These are phyloP conservation scores for Lethrus apterus DNA, from an alignment of 1,140 invertebrate genomes.

Conservation along the genomic window DNA sequence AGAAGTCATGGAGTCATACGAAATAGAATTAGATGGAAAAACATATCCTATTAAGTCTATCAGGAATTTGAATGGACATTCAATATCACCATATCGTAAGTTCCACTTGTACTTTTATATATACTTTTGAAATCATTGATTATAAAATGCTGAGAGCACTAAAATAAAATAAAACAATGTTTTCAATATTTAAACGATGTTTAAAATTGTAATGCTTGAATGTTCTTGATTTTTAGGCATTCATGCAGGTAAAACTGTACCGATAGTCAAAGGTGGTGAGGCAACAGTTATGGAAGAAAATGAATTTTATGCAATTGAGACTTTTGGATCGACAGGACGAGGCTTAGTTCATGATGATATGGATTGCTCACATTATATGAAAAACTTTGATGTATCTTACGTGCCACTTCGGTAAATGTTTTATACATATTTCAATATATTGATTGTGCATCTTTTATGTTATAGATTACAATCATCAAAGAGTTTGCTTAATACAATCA, in stretches of 20 bases:
- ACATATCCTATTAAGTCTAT: constrained; percentile 96
- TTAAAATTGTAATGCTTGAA: too few species aligned
- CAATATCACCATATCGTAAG: constrained; percentile 90
- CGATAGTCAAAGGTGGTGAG: constrained; percentile 98
- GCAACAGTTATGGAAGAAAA: constrained; percentile 97
- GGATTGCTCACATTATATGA: constrained; percentile 99
- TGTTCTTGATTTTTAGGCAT: constrained; percentile 57
- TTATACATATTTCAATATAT: constrained; percentile 2
- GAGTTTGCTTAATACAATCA: constrained; percentile 87
- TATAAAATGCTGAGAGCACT: too few species aligned
- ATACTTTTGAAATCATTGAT: too few species aligned
- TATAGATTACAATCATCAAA: constrained; percentile 84
- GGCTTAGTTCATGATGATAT: constrained; percentile 98
- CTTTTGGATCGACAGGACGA: constrained; percentile 96
- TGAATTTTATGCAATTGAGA: constrained; percentile 99
- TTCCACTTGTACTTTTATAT: too few species aligned
- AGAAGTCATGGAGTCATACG: constrained; percentile 99
- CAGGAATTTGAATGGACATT: constrained; percentile 97
- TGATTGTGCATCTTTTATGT: constrained; percentile 18
- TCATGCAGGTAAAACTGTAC: constrained; percentile 98
- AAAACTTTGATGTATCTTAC: constrained; percentile 92
- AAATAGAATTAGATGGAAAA: constrained; percentile 96
- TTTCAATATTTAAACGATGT: too few species aligned
- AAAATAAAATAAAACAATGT: too few species aligned
- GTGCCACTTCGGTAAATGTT: constrained; percentile 64